Percentiles rank a stretch among this genome's conserved stretches.
Conservation (phyloP, 2,113 vertebrate species). For the Rhinopomastus cyanomelas region DNA sequence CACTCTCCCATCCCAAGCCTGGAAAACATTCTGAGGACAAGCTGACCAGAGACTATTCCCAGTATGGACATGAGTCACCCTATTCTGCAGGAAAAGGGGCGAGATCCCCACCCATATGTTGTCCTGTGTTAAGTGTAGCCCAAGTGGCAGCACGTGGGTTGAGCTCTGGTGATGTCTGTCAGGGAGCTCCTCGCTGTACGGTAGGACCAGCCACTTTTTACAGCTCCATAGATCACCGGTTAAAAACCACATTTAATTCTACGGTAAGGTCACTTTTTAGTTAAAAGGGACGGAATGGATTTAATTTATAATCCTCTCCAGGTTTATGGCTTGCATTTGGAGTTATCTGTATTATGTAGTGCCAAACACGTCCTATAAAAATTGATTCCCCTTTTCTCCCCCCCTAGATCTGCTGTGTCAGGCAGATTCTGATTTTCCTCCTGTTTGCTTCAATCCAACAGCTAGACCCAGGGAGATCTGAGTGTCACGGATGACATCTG, state of each 20-base stretch:
- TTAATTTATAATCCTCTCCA: constrained; percentile 70
- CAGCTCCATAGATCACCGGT: constrained; percentile 47
- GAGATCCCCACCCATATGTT: background rate
- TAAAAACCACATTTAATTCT: constrained; percentile 56
- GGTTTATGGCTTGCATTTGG: constrained; percentile 62
- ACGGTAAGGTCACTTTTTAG: constrained; percentile 64
- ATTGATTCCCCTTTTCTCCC: constrained; percentile 56
- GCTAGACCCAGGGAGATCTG: constrained; percentile 17
- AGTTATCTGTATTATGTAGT: constrained; percentile 53
- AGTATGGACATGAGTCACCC: background rate
- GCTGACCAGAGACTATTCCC: background rate
- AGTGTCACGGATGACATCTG: background rate
- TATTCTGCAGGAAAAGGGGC: background rate
- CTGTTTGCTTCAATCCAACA: constrained; percentile 11
- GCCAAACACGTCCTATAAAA: constrained; percentile 63
- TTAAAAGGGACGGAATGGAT: constrained; percentile 59
- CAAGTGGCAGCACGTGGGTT: background rate
- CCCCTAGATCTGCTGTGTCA: constrained; percentile 55
- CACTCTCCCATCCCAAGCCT: background rate
- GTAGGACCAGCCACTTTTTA: constrained; percentile 21
- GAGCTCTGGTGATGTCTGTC: background rate
- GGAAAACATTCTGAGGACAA: background rate
- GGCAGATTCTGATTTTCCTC: constrained; percentile 7
- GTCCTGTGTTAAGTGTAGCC: background rate
- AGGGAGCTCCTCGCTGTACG: background rate